phyloP scores from a whole-genome alignment of 2,113 vertebrate genomes.

The Bos indicus region DNA sequence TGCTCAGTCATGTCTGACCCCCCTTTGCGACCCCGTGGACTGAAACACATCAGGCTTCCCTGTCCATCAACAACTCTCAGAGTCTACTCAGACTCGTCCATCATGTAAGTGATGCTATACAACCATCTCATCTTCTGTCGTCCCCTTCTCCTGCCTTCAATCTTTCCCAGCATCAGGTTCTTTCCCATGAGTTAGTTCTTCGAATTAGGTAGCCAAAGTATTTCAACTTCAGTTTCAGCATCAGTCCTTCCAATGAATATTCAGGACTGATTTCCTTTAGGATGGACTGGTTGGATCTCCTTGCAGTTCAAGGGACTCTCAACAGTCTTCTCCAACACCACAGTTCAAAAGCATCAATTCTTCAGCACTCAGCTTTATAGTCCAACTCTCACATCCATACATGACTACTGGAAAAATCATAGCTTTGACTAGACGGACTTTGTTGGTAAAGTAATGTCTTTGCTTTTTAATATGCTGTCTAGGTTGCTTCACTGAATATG shows the following conservation, averaged over 20 bases:
- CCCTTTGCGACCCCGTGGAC: background rate
- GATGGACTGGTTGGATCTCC: background rate
- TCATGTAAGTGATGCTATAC: background rate
- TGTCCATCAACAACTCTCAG: background rate
- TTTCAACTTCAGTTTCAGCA: background rate
- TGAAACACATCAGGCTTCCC: background rate
- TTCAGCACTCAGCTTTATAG: fast-evolving
- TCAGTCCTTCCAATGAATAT: background rate
- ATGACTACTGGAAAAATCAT: background rate
- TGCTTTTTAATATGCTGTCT: background rate
- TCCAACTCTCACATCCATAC: background rate
- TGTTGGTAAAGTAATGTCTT: background rate
- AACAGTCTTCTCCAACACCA: background rate
- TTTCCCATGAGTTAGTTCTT: background rate
- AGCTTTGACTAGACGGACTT: background rate
- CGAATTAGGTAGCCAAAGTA: background rate
- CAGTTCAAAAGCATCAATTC: background rate
- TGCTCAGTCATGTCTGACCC: background rate
- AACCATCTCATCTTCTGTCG: background rate
- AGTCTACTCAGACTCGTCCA: background rate
- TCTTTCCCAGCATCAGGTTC: background rate
- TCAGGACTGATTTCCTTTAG: background rate
- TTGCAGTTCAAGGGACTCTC: background rate
- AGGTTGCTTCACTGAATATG: background rate
- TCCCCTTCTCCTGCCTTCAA: background rate